These are phyloP conservation scores for Melieria crassipennis DNA, from an alignment of 2,888 invertebrate species.

Conservation along the genomic window DNA sequence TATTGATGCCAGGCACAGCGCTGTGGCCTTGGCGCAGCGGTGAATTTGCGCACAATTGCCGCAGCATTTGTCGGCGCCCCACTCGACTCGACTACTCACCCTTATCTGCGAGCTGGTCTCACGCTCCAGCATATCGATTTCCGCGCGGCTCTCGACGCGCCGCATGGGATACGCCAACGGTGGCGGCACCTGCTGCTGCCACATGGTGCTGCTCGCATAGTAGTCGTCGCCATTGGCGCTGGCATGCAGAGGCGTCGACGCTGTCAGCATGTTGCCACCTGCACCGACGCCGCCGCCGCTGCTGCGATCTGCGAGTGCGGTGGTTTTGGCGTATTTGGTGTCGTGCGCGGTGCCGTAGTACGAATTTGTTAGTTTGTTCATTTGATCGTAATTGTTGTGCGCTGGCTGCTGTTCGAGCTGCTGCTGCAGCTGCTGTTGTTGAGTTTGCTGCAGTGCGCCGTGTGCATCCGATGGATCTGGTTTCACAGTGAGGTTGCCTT, in stretches of 20 bases:
- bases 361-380: slow-evolving; percentile 59
- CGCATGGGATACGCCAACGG: slow-evolving; percentile 54
- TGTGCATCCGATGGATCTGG: slow-evolving; percentile 62
- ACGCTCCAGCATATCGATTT: slow-evolving; percentile 64
- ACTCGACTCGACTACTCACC: slow-evolving; percentile 51
- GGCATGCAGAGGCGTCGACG: slow-evolving; percentile 53
- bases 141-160: slow-evolving; percentile 62
- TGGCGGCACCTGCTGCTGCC: slow-evolving; percentile 41
- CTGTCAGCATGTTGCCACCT: slow-evolving; percentile 33
- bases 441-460: slow-evolving; percentile 38
- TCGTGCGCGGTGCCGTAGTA: slow-evolving; percentile 58
- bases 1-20: too few relatives aligned
- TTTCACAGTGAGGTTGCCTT: slow-evolving; percentile 64
- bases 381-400: slow-evolving; percentile 57
- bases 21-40: too few relatives aligned
- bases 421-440: slow-evolving; percentile 33
- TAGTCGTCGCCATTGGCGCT: slow-evolving; percentile 32
- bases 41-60: too few relatives aligned
- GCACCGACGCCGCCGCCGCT: slow-evolving; percentile 39
- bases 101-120: slow-evolving; percentile 64
- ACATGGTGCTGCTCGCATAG: slow-evolving; percentile 22
- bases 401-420: slow-evolving; percentile 43
- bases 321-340: slow-evolving; percentile 63
- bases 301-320: slow-evolving; percentile 56
- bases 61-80: background rate